These are phyloP conservation scores for Babylonia areolata DNA, from an alignment of 1,140 invertebrate species.

Conservation along the genomic window DNA sequence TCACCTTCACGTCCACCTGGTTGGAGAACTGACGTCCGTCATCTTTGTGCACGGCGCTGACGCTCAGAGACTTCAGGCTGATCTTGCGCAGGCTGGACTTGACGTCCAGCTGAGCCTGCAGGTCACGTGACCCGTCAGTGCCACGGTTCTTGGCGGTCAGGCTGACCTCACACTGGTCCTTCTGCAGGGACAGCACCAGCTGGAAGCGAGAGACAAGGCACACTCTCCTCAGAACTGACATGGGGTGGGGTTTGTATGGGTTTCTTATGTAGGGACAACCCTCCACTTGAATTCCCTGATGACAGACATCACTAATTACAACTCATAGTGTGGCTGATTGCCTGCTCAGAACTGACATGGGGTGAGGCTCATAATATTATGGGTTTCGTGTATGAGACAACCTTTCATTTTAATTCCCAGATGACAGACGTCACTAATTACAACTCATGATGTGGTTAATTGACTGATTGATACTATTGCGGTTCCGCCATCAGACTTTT, in stretches of 20 bases:
- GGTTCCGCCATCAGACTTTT: no score
- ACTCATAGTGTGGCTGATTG: neutral
- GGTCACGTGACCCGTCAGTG: conserved; percentile 1
- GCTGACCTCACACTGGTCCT: conserved; percentile 18
- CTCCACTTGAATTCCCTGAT: neutral
- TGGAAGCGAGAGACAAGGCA: neutral
- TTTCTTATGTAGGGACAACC: no score
- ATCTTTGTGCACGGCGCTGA: conserved; percentile 14
- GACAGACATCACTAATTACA: neutral
- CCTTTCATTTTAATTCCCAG: neutral
- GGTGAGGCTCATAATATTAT: neutral
- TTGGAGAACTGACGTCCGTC: conserved; percentile 8
- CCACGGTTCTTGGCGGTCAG: conserved; percentile 21
- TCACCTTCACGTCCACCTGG: conserved; percentile 35
- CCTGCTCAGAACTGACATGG: neutral
- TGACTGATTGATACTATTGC: no score
- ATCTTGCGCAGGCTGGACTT: neutral
- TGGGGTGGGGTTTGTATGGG: neutral
- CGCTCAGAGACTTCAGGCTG: neutral
- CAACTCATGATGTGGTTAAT: neutral
- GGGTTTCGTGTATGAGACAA: no score
- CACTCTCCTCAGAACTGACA: neutral
- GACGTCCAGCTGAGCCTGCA: neutral
- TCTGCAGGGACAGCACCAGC: neutral
- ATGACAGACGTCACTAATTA: neutral